Percentiles rank a stretch among this genome's conserved stretches.
These are phyloP conservation scores for Geotrypetes seraphini DNA, from an alignment of 2,797 vertebrate genomes.

Conservation along the genomic window DNA sequence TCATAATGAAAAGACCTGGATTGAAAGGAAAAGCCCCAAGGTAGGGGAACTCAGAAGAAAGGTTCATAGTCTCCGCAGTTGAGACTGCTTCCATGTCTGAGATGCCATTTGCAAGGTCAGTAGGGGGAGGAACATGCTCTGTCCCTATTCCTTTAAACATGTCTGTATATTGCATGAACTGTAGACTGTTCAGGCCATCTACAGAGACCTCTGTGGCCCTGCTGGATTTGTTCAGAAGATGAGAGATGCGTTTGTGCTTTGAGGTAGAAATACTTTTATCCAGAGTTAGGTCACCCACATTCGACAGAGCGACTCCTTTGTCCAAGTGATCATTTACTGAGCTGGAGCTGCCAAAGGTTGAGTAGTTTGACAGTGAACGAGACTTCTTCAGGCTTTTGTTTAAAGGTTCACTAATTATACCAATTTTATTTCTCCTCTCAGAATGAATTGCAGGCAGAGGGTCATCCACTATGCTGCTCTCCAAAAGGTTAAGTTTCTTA, in stretches of 20 bases:
- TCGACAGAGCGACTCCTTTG: conserved; percentile 62
- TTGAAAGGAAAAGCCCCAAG: conserved; percentile 92
- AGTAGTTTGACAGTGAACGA: conserved; percentile 86
- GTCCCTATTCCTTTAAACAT: conserved; percentile 88
- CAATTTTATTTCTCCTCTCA: conserved; percentile 83
- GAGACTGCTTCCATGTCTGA: conserved; percentile 74
- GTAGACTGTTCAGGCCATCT: conserved; percentile 87
- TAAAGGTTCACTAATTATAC: conserved; percentile 92
- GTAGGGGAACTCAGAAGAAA: conserved; percentile 90
- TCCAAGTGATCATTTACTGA: conserved; percentile 76
- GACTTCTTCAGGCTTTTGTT: conserved; percentile 93
- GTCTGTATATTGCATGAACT: conserved; percentile 92
- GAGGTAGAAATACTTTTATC: conserved; percentile 80
- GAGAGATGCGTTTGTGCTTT: conserved; percentile 77
- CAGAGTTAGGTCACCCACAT: conserved; percentile 59
- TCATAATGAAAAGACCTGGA: conserved; percentile 90
- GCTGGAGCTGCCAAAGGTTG: conserved; percentile 74
- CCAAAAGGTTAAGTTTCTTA: conserved; percentile 60
- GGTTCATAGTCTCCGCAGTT: conserved; percentile 77
- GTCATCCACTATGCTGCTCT: conserved; percentile 68
- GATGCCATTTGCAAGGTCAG: conserved; percentile 70
- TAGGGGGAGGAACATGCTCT: conserved; percentile 61
- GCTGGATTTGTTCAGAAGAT: conserved; percentile 76
- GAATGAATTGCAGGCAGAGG: conserved; percentile 64
- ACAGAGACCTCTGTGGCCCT: conserved; percentile 77